Percentiles rank a stretch among this genome's conserved stretches.
Evolutionary conservation across 2,797 vertebrate genomes (phyloP).

Genomic region (Poecilia wingei): DNA sequence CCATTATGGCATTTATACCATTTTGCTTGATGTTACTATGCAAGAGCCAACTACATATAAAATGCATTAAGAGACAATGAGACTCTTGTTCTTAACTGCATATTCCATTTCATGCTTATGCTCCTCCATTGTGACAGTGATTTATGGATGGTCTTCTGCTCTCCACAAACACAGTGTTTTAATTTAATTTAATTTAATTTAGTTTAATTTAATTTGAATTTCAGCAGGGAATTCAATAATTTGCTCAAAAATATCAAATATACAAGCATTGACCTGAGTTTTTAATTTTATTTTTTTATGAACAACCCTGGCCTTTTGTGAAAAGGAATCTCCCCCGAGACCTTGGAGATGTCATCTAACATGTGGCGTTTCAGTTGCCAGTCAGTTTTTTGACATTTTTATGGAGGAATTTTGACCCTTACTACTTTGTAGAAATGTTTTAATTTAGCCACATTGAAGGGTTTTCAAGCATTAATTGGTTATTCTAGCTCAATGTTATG

Average conservation of each 20-base stretch:
- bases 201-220: too few species aligned
- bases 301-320: neutral
- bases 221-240: neutral
- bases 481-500: neutral
- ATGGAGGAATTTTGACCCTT: neutral
- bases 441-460: neutral
- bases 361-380: neutral
- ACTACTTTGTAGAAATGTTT: neutral
- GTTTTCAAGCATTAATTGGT: neutral
- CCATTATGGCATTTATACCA: constrained; percentile 23
- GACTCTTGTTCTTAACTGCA: constrained; percentile 10
- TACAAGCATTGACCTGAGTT: neutral
- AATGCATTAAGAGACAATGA: constrained; percentile 22
- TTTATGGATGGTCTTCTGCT: neutral
- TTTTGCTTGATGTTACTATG: constrained; percentile 41
- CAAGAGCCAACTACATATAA: constrained; percentile 23
- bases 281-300: neutral
- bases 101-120: neutral
- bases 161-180: constrained; percentile 5
- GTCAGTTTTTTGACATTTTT: neutral
- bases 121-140: neutral
- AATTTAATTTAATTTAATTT: neutral
- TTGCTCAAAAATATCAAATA: neutral
- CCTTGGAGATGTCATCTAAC: neutral
- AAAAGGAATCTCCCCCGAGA: neutral